Percentiles rank a stretch among this genome's conserved stretches.
phyloP scores from a whole-genome alignment of 2,888 invertebrate species.

The Opisthograptis luteolata region DNA sequence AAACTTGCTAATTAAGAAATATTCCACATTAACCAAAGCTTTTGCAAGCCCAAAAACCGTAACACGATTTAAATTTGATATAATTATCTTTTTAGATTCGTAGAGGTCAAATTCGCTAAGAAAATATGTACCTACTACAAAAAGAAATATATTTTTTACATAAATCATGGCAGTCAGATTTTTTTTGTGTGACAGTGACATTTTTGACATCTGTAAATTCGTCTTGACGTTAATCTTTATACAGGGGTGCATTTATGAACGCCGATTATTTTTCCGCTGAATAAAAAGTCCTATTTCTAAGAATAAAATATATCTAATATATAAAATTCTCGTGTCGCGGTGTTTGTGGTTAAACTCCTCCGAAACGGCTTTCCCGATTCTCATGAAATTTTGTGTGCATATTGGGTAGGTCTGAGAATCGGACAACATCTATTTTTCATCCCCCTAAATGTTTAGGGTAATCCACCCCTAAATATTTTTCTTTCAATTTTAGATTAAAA shows the following conservation, averaged over 20 bases:
- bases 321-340: no score
- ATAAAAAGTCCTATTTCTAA: no score
- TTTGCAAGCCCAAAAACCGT: constrained; percentile 9
- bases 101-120: neutral
- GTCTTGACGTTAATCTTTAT: constrained; percentile 56
- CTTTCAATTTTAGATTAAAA: no score
- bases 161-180: constrained; percentile 42
- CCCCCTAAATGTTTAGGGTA: no score
- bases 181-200: constrained; percentile 35
- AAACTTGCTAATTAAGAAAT: constrained; percentile 13
- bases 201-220: constrained; percentile 53
- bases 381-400: no score
- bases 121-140: constrained; percentile 8
- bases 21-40: constrained; percentile 7
- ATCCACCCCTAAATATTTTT: no score
- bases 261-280: constrained; percentile 46
- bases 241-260: constrained; percentile 50
- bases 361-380: no score
- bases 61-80: constrained; percentile 17
- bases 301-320: no score
- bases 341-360: no score
- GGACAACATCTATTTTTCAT: no score
- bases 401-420: no score
- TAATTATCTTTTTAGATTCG: constrained; percentile 10
- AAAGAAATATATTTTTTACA: constrained; percentile 10